Evolutionary conservation across 2,888 invertebrate genomes (phyloP).

Genomic region (Endotricha flammealis): DNA sequence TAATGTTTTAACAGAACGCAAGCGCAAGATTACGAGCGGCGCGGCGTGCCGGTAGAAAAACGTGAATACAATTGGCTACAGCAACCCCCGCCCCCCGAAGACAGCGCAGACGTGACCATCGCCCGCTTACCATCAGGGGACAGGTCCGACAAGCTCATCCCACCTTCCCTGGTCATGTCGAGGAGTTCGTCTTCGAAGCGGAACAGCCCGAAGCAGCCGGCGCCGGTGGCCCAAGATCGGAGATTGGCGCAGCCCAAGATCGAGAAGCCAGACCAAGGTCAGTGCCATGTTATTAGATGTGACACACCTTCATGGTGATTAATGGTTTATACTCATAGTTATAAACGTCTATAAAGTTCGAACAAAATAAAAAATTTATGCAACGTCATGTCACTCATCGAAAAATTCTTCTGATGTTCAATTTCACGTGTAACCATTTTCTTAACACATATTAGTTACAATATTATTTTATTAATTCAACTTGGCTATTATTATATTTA

Average conservation of each 20-base stretch:
- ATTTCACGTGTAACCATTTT: no score
- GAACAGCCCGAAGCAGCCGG: slow-evolving; percentile 61
- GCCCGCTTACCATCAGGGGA: slow-evolving; percentile 91
- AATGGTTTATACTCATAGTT: no score
- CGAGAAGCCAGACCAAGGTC: slow-evolving; percentile 58
- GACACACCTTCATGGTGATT: no score
- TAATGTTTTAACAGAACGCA: slow-evolving; percentile 87
- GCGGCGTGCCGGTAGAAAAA: slow-evolving; percentile 93
- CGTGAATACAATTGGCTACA: slow-evolving; percentile 96
- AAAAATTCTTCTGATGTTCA: no score
- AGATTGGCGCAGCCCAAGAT: slow-evolving; percentile 36
- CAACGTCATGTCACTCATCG: no score
- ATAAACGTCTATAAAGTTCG: no score
- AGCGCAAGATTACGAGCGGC: slow-evolving; percentile 92
- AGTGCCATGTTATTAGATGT: no score
- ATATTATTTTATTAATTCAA: no score
- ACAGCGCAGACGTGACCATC: slow-evolving; percentile 90
- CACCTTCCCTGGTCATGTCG: slow-evolving; percentile 63
- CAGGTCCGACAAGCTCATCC: slow-evolving; percentile 86
- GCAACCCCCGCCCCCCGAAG: slow-evolving; percentile 94
- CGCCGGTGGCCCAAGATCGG: slow-evolving; percentile 27
- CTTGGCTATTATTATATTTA: no score
- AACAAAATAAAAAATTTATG: no score
- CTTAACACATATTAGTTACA: no score
- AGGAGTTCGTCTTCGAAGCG: slow-evolving; percentile 44